Evolutionary conservation across 2,888 invertebrate genomes (phyloP).

Genomic region (Cerceris ruficornis): DNA sequence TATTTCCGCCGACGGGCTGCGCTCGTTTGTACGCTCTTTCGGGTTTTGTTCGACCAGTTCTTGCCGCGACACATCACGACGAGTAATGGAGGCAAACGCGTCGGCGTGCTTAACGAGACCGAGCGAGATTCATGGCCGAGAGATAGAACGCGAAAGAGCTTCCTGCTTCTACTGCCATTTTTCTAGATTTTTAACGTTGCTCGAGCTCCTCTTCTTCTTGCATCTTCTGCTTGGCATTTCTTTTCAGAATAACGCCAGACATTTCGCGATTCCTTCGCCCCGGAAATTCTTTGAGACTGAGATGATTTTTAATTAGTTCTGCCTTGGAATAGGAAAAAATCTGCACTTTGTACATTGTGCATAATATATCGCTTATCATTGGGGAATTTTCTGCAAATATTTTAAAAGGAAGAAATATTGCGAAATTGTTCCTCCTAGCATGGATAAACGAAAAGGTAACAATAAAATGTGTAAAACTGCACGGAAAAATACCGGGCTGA

Average conservation of each 20-base stretch:
- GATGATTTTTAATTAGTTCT: too few species aligned
- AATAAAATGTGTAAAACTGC: too few species aligned
- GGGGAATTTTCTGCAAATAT: too few species aligned
- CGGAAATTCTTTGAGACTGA: too few species aligned
- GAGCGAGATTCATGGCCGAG: constrained; percentile 15
- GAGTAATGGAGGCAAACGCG: constrained; percentile 19
- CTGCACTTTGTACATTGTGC: too few species aligned
- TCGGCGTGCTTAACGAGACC: constrained; percentile 23
- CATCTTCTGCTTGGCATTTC: background rate
- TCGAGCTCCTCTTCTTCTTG: background rate
- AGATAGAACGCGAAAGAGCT: background rate
- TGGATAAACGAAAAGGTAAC: too few species aligned
- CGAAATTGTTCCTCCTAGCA: too few species aligned
- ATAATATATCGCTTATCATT: too few species aligned
- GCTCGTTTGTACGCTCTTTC: constrained; percentile 46
- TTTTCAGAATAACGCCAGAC: background rate
- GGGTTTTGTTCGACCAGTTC: constrained; percentile 1
- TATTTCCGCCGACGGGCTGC: constrained; percentile 55
- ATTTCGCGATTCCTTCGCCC: background rate
- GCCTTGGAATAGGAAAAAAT: too few species aligned
- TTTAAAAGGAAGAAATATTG: too few species aligned
- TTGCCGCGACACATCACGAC: constrained; percentile 5
- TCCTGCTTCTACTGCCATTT: constrained; percentile 2
- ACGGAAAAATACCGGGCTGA: too few species aligned
- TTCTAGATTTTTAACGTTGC: background rate